Conservation (phyloP, 2,113 vertebrate genomes). For the Etia nguti region DNA sequence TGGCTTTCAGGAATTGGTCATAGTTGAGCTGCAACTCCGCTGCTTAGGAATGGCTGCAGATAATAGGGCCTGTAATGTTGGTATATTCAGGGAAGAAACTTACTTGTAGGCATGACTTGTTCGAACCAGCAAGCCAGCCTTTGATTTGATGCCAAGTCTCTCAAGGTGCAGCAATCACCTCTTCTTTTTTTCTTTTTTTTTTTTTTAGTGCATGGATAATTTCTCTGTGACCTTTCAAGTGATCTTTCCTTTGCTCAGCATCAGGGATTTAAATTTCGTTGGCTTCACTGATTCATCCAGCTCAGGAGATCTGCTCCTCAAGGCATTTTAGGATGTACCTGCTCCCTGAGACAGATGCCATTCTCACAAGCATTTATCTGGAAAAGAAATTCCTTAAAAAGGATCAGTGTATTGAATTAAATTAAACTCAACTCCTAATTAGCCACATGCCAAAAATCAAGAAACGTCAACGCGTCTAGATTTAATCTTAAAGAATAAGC, state of each 20-base stretch:
- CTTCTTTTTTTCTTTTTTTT: not conserved
- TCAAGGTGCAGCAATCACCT: not conserved
- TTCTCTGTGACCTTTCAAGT: not conserved
- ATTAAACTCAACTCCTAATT: not conserved
- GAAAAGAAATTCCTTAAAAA: not conserved
- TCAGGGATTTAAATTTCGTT: not conserved
- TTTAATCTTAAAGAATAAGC: not conserved
- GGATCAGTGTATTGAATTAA: not conserved
- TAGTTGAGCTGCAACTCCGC: not conserved
- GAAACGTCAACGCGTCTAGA: fast-evolving
- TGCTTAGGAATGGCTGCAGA: not conserved
- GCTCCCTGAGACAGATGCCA: not conserved
- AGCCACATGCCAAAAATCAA: not conserved
- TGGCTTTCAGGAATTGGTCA: not conserved
- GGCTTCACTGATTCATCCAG: not conserved
- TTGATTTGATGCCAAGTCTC: not conserved
- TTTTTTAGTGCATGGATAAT: not conserved
- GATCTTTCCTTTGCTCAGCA: not conserved
- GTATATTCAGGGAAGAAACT: not conserved
- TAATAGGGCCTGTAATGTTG: not conserved
- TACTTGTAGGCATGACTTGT: not conserved
- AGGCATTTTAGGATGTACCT: not conserved
- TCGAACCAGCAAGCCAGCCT: not conserved
- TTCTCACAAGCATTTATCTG: not conserved
- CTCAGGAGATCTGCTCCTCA: not conserved